Evolutionary conservation across 1,140 invertebrate species (phyloP), one percentile per base, ranked within the genome.

Genomic region (Archegozetes longisetosus): DNA sequence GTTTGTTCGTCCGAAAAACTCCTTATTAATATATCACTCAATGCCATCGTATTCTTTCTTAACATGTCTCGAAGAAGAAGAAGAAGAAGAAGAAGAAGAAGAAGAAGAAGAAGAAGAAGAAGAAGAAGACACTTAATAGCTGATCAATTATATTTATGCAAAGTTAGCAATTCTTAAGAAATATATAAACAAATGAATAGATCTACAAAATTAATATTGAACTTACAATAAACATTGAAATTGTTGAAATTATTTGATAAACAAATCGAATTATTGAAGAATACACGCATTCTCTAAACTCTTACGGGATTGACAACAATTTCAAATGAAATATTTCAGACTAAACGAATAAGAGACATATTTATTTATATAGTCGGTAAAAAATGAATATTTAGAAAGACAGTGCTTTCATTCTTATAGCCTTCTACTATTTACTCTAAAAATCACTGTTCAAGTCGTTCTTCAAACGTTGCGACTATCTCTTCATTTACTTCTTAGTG

Each of bases 181-280:
- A 6, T 9, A 40, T 17, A 40, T n/a, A 40, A 40, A 40, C 6
- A 6, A 6, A 9, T 9, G 6, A 40, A 9, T 40, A 40, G 17
- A 9, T 9, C 6, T 9, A 40, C 32, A 40, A 9, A 40, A 40
- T 40, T 9, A 40, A 40, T 17, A 40, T 17, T 9, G 17, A 9
- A 9, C 6, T 17, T 9, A 40, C 17, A 40, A 9, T 40, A 9
- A 40, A 6, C 6, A 40, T 6, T 81, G 72, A 95, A 87, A 75
- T 95, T 93, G 67, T 96, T 96, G 83, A 73, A 98, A 98, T 74
- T 98, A 92, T 14, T 83, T 75, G 70, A 96, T 89, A 74, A 98
- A 91, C 67, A 90, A 86, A 69, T 96, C 91, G 62, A 98, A 74
- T 71, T 97, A 92, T 71, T 93, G 91, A 71, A 92, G 84, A 66